These are phyloP conservation scores for Callocephalon fimbriatum DNA, from an alignment of 2,113 vertebrate genomes.

Conservation along the genomic window DNA sequence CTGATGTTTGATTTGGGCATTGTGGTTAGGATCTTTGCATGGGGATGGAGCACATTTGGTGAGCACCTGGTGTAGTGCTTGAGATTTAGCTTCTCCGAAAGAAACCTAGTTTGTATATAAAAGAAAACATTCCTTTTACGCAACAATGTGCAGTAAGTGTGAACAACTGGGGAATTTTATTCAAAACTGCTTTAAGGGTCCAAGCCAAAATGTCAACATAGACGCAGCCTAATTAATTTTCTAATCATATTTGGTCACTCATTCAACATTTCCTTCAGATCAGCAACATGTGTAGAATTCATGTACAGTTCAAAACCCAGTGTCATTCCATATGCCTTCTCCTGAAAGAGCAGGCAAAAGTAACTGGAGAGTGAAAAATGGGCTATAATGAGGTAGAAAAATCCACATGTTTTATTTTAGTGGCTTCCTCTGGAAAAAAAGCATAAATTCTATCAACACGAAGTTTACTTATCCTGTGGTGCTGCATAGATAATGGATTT, in stretches of 20 bases:
- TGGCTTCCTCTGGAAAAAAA: neutral
- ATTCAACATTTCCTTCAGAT: neutral
- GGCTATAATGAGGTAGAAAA: neutral
- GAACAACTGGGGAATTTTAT: neutral
- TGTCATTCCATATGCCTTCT: neutral
- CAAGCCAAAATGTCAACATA: neutral
- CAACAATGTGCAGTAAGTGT: neutral
- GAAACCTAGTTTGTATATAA: neutral
- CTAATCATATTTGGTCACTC: neutral
- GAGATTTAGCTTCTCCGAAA: neutral
- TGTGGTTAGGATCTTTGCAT: neutral
- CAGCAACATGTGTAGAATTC: neutral
- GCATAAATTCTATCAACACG: neutral
- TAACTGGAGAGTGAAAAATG: neutral
- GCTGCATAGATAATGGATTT: neutral
- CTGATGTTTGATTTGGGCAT: neutral
- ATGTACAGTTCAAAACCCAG: neutral
- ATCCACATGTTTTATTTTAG: neutral
- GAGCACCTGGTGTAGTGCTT: neutral
- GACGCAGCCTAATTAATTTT: neutral
- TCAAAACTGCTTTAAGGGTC: neutral
- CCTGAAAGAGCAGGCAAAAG: neutral
- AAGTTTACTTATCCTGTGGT: neutral
- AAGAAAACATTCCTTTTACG: neutral
- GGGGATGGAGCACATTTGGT: slow-evolving; percentile 11